A percentile compares a stretch with the other conserved stretches of the same genome.
Conservation (phyloP, 2,888 invertebrate species). For the Euzetes globulus region DNA sequence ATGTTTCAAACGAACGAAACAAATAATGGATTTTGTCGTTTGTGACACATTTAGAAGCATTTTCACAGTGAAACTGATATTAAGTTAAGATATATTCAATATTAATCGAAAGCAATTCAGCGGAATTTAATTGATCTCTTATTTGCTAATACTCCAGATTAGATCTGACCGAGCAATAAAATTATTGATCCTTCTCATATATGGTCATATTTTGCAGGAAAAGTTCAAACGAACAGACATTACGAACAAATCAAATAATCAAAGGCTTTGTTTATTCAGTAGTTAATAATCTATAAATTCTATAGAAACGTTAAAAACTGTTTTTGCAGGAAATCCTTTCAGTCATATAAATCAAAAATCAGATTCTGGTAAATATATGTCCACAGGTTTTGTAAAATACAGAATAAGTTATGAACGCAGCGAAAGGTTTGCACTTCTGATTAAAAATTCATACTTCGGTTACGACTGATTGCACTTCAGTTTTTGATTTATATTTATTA, state of each 20-base stretch:
- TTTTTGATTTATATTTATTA: constrained; percentile 6
- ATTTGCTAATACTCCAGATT: background rate
- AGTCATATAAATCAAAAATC: background rate
- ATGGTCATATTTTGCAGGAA: background rate
- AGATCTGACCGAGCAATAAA: background rate
- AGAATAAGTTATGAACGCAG: background rate
- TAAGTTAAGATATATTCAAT: background rate
- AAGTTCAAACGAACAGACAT: background rate
- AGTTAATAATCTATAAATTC: background rate
- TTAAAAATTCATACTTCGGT: background rate
- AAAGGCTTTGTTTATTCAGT: background rate
- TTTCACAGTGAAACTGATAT: background rate
- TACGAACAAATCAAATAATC: background rate
- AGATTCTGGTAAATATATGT: background rate
- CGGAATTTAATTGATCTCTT: background rate
- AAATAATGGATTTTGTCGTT: background rate
- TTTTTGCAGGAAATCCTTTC: background rate
- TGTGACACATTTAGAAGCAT: background rate
- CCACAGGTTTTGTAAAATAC: background rate
- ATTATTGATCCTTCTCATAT: background rate
- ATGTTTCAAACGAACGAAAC: background rate
- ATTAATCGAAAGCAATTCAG: background rate
- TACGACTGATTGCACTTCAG: background rate
- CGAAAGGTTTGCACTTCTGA: background rate
- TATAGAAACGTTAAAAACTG: background rate